Conservation (phyloP, 2,797 vertebrate species). For the Muraenolepis orangiensis region DNA sequence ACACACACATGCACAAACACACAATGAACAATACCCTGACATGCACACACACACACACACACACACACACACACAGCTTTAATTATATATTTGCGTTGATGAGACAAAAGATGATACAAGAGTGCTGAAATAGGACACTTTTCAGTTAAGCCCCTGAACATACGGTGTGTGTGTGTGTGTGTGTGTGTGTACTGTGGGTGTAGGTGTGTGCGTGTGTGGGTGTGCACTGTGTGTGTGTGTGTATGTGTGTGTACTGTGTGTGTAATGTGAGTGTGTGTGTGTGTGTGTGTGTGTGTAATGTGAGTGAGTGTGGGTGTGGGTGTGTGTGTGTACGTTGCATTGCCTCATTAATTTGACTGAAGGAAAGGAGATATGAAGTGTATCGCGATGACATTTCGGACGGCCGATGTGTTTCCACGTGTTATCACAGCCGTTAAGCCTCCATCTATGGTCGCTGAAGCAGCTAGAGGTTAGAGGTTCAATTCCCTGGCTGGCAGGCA, state of each 20-base stretch:
- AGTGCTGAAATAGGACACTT: conserved; percentile 46
- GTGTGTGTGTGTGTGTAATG: background rate
- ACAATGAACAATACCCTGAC: too few relatives aligned
- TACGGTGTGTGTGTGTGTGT: too few relatives aligned
- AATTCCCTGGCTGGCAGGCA: too few relatives aligned
- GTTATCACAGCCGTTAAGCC: conserved; percentile 27
- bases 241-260: background rate
- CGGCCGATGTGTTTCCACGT: conserved; percentile 44
- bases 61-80: background rate
- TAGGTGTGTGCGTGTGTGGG: background rate
- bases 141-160: conserved; percentile 29
- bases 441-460: conserved; percentile 33
- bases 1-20: background rate
- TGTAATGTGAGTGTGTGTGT: too few relatives aligned
- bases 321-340: background rate
- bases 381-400: conserved; percentile 48
- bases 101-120: conserved; percentile 9
- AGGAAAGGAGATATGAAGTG: conserved; percentile 28
- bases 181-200: too few relatives aligned
- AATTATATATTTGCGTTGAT: background rate
- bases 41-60: background rate
- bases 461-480: background rate
- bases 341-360: background rate
- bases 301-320: too few relatives aligned
- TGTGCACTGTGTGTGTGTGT: too few relatives aligned